phyloP scores from a whole-genome alignment of 2,113 vertebrate genomes.

The Pseudorasbora parva region DNA sequence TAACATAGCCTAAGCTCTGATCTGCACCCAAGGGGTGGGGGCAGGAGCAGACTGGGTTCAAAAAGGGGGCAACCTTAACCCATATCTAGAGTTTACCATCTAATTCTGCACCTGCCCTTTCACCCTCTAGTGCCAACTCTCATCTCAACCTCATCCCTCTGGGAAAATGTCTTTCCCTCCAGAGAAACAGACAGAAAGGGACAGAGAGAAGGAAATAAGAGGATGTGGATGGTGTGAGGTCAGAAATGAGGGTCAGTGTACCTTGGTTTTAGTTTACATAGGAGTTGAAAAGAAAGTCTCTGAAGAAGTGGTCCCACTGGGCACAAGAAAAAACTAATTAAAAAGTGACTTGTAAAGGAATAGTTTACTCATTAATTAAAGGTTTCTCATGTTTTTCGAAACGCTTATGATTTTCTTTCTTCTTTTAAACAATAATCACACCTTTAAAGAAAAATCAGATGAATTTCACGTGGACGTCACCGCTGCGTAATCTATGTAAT shows the following conservation, averaged over 20 bases:
- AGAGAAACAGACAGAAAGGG: constrained; percentile 20
- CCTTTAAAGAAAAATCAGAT: no score
- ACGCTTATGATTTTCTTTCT: not conserved
- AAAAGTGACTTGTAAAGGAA: constrained; percentile 14
- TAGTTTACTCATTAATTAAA: not conserved
- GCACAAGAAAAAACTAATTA: not conserved
- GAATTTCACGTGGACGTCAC: no score
- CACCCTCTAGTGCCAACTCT: constrained; percentile 39
- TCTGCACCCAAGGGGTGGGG: constrained; percentile 5
- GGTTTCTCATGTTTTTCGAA: not conserved
- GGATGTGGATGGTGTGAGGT: not conserved
- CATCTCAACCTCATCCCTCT: constrained; percentile 19
- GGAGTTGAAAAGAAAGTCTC: not conserved
- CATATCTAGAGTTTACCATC: constrained; percentile 42
- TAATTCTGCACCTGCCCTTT: constrained; percentile 42
- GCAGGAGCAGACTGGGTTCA: constrained; percentile 31
- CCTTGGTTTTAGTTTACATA: constrained; percentile 16
- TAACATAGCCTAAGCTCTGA: constrained; percentile 39
- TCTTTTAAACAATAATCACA: not conserved
- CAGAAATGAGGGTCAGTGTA: constrained; percentile 21
- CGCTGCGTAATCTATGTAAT: no score
- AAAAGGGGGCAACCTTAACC: constrained; percentile 49
- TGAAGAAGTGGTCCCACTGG: not conserved
- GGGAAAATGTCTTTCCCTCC: constrained; percentile 29
- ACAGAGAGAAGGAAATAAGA: constrained; percentile 27